A percentile compares a stretch with the other conserved stretches of the same genome.
These are phyloP conservation scores for Tinea semifulvella DNA, from an alignment of 2,888 invertebrate genomes.

Conservation along the genomic window DNA sequence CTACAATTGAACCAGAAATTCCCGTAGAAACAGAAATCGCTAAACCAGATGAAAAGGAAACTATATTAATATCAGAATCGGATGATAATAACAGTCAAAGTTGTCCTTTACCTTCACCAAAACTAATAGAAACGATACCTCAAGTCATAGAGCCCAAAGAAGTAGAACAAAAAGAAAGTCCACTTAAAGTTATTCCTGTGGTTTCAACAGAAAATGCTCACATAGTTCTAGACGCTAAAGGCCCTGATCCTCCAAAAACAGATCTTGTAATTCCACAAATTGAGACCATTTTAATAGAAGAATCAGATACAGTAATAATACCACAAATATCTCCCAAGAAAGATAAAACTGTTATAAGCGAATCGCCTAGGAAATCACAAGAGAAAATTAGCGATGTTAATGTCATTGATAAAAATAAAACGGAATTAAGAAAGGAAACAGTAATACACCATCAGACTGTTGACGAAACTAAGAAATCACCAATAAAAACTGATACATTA, in stretches of 20 bases:
- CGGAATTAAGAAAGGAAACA: slow-evolving; percentile 52
- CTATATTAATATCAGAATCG: slow-evolving; percentile 57
- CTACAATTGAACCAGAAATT: too few relatives aligned
- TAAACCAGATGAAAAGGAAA: slow-evolving; percentile 50
- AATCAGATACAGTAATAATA: slow-evolving; percentile 37
- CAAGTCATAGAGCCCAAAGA: slow-evolving; percentile 34
- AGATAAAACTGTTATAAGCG: slow-evolving; percentile 43
- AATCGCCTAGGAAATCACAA: slow-evolving; percentile 41
- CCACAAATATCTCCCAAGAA: slow-evolving; percentile 37
- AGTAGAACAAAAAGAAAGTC: slow-evolving; percentile 45
- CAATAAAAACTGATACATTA: slow-evolving; percentile 48
- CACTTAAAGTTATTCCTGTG: slow-evolving; percentile 51
- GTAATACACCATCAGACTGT: slow-evolving; percentile 53
- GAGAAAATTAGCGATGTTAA: slow-evolving; percentile 33
- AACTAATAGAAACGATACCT: slow-evolving; percentile 35
- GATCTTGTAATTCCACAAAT: slow-evolving; percentile 44
- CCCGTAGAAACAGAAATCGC: slow-evolving; percentile 30
- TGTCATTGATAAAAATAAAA: slow-evolving; percentile 39
- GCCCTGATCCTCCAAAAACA: slow-evolving; percentile 36
- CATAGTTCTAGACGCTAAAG: slow-evolving; percentile 50
- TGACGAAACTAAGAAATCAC: slow-evolving; percentile 35
- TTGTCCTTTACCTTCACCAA: slow-evolving; percentile 56
- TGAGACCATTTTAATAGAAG: slow-evolving; percentile 54
- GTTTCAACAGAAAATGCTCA: slow-evolving; percentile 53
- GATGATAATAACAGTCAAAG: slow-evolving; percentile 61